A percentile compares a stretch with the other conserved stretches of the same genome.
phyloP scores from a whole-genome alignment of 2,888 invertebrate genomes.

The Calephelis perditalis region DNA sequence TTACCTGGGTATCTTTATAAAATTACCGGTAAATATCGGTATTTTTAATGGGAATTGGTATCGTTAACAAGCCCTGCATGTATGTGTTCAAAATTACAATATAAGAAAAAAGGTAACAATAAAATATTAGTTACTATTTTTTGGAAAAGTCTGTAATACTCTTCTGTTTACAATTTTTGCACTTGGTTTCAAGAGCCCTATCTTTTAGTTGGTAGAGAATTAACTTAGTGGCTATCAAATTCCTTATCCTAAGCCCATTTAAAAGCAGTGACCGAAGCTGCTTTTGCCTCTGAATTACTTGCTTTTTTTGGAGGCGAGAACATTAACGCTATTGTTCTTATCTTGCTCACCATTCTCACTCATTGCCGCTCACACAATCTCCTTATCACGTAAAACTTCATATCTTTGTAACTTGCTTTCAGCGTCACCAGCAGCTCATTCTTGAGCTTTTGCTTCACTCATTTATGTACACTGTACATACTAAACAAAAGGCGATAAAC shows the following conservation, averaged over 20 bases:
- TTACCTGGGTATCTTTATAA: too few species aligned
- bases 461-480: neutral
- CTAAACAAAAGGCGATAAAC: neutral
- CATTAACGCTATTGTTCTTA: too few species aligned
- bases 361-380: slow-evolving; percentile 16
- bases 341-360: neutral
- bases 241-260: neutral
- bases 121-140: slow-evolving; percentile 21
- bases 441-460: slow-evolving; percentile 24
- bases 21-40: too few species aligned
- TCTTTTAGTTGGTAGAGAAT: slow-evolving; percentile 29
- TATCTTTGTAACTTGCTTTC: slow-evolving; percentile 30
- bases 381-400: slow-evolving; percentile 27
- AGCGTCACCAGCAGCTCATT: slow-evolving; percentile 29
- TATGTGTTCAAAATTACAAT: neutral
- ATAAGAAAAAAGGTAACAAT: slow-evolving; percentile 20
- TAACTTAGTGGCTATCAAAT: slow-evolving; percentile 26
- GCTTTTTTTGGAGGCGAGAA: neutral
- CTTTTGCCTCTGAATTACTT: neutral
- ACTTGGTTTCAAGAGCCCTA: slow-evolving; percentile 27
- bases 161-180: slow-evolving; percentile 25
- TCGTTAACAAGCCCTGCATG: too few species aligned
- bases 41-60: too few species aligned
- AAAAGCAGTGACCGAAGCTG: neutral
- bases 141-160: slow-evolving; percentile 26